Base-by-base conservation (phyloP, 2,797 vertebrate species). In the Mormyrops attenuatus region DNA sequence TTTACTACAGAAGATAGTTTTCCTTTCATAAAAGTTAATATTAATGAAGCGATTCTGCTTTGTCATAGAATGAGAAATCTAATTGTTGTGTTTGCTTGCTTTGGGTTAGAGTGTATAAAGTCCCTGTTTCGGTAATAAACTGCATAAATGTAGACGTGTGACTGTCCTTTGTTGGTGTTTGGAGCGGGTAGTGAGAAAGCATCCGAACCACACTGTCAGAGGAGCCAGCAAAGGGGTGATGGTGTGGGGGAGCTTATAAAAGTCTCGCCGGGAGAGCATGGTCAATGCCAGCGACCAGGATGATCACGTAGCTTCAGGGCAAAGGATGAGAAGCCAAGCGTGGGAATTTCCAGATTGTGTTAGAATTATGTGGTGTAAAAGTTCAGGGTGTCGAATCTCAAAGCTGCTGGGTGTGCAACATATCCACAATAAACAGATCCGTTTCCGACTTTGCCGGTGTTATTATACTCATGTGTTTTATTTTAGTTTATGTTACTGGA, bases 331-430 rank as follows among this genome's bases (percentile, higher is more conserved):
- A 85, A 85, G 82, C 44, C 82, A 85, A 41, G 38, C n/a, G 41
- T 85, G 82, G 82, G 82, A 85, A 50, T 49, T n/a, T 52, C 20
- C 82, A 85, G 38, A 49, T 44, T 85, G 41, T 22, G n/a, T 85
- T 85, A 85, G 20, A n/a, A 49, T 50, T 85, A 73, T 73, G 30
- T 30, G 66, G 66, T 73, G 66, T 34, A 84, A 84, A 84, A 84
- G 82, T 22, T 85, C 47, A 85, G 41, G 41, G 82, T 80, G 73
- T 80, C 73, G 34, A 80, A 17, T 44, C 47, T 85, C n/a, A 49
- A 50, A 85, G 82, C 82, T 52, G 82, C 47, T 52, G 41, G 22
- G 9, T 85, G 82, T 85, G 7, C 3, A 85, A 85, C 50, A 85
- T 22, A 85, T 22, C 82, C 9, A 47, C 30, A 49, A 85, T 22